Percentiles rank a stretch among this genome's conserved stretches.
phyloP scores from a whole-genome alignment of 2,113 vertebrate species.

The Hystrix cristata region DNA sequence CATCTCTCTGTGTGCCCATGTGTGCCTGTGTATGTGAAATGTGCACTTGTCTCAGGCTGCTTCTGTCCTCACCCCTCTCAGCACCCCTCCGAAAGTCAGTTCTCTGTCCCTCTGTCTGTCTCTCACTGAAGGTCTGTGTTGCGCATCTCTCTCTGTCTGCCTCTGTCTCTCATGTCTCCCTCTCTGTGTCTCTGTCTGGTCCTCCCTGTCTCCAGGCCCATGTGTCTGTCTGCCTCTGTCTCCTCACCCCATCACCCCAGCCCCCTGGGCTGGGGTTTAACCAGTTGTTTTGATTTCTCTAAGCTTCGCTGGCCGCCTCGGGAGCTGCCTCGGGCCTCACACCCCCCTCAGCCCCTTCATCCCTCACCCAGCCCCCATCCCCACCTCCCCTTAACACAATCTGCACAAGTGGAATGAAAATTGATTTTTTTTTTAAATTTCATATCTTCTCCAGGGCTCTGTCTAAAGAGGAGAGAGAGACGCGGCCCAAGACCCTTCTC shows the following conservation, averaged over 20 bases:
- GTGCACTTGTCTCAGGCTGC: neutral
- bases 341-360: conserved; percentile 76
- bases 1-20: neutral
- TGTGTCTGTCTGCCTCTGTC: neutral
- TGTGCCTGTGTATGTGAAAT: neutral
- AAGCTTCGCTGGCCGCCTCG: conserved; percentile 80
- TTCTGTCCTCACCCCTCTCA: neutral
- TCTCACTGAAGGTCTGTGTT: neutral
- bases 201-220: neutral
- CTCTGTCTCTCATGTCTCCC: neutral
- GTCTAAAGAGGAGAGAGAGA: conserved; percentile 85
- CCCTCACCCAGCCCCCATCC: conserved; percentile 76
- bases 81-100: neutral
- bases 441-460: conserved; percentile 86
- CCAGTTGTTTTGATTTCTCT: conserved; percentile 86
- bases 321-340: conserved; percentile 81
- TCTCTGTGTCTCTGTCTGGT: neutral
- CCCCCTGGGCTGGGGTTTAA: conserved; percentile 80
- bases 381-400: conserved; percentile 84
- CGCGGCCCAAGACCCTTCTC: conserved; percentile 80
- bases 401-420: conserved; percentile 87
- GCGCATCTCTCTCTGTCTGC: neutral
- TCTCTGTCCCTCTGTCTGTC: neutral
- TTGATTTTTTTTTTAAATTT: conserved; percentile 88
- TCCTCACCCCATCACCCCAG: conserved; percentile 18